Evolutionary conservation across 2,888 invertebrate genomes (phyloP).

Genomic region (Meandrusa payeni): DNA sequence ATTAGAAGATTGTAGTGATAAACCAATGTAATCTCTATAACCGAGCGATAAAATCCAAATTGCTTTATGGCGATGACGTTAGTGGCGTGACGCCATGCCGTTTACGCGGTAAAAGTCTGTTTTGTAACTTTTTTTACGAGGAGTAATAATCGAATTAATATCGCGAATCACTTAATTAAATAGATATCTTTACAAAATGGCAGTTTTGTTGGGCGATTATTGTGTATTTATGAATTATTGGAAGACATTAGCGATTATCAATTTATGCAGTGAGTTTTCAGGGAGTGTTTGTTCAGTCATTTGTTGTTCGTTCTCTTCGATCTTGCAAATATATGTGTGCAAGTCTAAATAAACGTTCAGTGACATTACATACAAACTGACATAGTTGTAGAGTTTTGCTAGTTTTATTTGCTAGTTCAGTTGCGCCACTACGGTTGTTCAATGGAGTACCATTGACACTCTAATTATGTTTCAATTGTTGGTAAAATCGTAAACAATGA

Average conservation of each 20-base stretch:
- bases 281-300: too few species aligned
- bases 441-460: too few species aligned
- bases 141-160: conserved; percentile 75
- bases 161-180: conserved; percentile 75
- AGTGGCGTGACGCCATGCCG: conserved; percentile 57
- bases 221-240: conserved; percentile 24
- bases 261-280: too few species aligned
- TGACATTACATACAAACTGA: too few species aligned
- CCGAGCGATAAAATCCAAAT: conserved; percentile 68
- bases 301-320: too few species aligned
- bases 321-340: too few species aligned
- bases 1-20: conserved; percentile 64
- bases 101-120: conserved; percentile 61
- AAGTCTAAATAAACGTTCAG: too few species aligned
- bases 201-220: conserved; percentile 28
- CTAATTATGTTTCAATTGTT: too few species aligned
- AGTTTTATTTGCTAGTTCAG: too few species aligned
- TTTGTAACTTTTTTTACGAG: conserved; percentile 70
- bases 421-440: too few species aligned
- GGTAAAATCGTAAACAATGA: too few species aligned
- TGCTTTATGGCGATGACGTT: conserved; percentile 56
- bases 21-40: conserved; percentile 74
- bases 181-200: conserved; percentile 56
- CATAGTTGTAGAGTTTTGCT: too few species aligned
- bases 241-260: conserved; percentile 17